Evolutionary conservation across 2,797 vertebrate genomes (phyloP).

Genomic region (Hephaestus fuliginosus): DNA sequence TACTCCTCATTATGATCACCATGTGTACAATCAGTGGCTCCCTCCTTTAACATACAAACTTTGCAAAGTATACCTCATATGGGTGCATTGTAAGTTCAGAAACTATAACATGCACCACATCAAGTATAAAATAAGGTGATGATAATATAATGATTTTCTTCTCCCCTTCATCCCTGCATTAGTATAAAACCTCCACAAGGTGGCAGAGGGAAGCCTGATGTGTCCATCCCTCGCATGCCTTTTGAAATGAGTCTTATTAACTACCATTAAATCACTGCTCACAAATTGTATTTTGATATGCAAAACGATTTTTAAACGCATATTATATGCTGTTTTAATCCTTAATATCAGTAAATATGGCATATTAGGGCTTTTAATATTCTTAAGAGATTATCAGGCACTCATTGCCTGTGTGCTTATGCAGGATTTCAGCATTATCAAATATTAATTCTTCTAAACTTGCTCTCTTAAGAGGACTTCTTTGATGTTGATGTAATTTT

Average conservation of each 20-base stretch:
- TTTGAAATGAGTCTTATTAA: constrained; percentile 69
- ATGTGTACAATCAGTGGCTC: neutral
- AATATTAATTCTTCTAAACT: constrained; percentile 87
- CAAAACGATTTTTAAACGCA: constrained; percentile 85
- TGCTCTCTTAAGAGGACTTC: constrained; percentile 83
- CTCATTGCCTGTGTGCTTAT: constrained; percentile 78
- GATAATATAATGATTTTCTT: neutral
- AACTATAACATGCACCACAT: neutral
- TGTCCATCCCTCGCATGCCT: constrained; percentile 33
- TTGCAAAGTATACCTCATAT: neutral
- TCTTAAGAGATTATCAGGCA: constrained; percentile 82
- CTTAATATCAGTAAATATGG: constrained; percentile 84
- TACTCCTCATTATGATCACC: neutral
- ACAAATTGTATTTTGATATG: constrained; percentile 86
- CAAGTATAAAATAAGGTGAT: neutral
- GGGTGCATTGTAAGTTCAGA: neutral
- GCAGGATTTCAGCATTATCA: constrained; percentile 81
- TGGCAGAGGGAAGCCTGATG: constrained; percentile 71
- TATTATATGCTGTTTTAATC: constrained; percentile 86
- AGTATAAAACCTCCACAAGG: constrained; percentile 72
- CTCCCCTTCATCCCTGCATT: constrained; percentile 52
- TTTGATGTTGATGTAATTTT: constrained; percentile 86
- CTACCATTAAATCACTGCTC: constrained; percentile 73
- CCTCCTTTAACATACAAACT: neutral
- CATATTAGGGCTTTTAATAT: constrained; percentile 83